These are phyloP conservation scores for Drosophila picticornis DNA, from an alignment of 2,888 invertebrate genomes.

Conservation along the genomic window DNA sequence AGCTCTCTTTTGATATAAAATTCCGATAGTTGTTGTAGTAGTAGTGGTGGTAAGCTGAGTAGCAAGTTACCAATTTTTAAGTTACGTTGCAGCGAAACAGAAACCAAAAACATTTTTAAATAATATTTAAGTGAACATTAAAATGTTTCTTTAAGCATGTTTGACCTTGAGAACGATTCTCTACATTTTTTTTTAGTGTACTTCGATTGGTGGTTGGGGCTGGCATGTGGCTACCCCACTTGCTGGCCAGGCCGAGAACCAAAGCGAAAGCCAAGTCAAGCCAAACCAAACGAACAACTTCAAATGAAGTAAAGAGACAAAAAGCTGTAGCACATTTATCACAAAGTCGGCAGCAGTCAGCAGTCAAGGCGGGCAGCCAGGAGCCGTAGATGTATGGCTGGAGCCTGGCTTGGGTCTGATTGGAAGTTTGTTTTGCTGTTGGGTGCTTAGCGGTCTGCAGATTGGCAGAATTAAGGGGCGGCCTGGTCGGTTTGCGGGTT, in stretches of 20 bases:
- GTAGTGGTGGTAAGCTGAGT: background rate
- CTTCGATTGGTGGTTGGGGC: conserved; percentile 3
- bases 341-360: conserved; percentile 71
- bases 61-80: background rate
- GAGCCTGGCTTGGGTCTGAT: conserved; percentile 71
- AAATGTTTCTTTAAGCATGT: background rate
- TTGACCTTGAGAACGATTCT: background rate
- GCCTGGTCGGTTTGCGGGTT: background rate
- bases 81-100: background rate
- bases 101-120: background rate
- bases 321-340: conserved; percentile 80
- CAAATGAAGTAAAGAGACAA: conserved; percentile 80
- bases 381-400: conserved; percentile 23
- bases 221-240: conserved; percentile 3
- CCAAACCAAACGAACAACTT: conserved; percentile 48
- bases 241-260: conserved; percentile 28
- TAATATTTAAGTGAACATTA: background rate
- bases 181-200: background rate
- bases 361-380: conserved; percentile 28
- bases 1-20: background rate
- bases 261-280: conserved; percentile 10
- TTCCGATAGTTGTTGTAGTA: background rate
- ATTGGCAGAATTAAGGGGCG: conserved; percentile 37
- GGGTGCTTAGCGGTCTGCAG: conserved; percentile 75
- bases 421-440: conserved; percentile 79